phyloP scores from a whole-genome alignment of 37 sponge, comb jelly and placozoan genomes.

The Tethya wilhelma region DNA sequence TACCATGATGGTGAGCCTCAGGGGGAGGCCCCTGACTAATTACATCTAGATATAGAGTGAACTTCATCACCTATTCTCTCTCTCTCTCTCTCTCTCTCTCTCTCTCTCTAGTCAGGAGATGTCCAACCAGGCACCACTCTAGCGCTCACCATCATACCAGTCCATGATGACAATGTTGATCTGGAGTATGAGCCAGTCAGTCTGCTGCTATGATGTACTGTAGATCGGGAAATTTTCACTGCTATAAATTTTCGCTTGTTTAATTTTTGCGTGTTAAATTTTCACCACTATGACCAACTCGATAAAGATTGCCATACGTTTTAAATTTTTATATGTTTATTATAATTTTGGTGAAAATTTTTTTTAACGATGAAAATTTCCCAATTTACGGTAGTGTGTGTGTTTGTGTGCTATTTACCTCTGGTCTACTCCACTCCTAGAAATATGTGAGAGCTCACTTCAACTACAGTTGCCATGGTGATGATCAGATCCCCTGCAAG shows the following conservation, averaged over 20 bases:
- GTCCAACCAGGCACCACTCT: constrained; percentile 35
- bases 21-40: not conserved
- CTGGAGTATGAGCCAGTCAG: constrained; percentile 54
- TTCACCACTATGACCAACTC: too few species aligned
- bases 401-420: too few species aligned
- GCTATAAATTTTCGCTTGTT: too few species aligned
- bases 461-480: constrained; percentile 67
- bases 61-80: not conserved
- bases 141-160: constrained; percentile 72
- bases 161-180: constrained; percentile 70
- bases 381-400: too few species aligned
- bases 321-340: too few species aligned
- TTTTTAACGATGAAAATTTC: too few species aligned
- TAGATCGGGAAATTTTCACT: too few species aligned
- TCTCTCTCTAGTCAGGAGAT: constrained; percentile 29
- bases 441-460: constrained; percentile 91
- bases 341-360: too few species aligned
- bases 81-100: too few species aligned
- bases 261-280: too few species aligned
- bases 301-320: too few species aligned
- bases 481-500: constrained; percentile 84
- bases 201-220: too few species aligned
- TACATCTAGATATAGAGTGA: not conserved
- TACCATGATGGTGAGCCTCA: constrained; percentile 71
- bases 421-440: constrained; percentile 17